Evolutionary conservation across 1,140 invertebrate species (phyloP).

Genomic region (Eueides isabella): DNA sequence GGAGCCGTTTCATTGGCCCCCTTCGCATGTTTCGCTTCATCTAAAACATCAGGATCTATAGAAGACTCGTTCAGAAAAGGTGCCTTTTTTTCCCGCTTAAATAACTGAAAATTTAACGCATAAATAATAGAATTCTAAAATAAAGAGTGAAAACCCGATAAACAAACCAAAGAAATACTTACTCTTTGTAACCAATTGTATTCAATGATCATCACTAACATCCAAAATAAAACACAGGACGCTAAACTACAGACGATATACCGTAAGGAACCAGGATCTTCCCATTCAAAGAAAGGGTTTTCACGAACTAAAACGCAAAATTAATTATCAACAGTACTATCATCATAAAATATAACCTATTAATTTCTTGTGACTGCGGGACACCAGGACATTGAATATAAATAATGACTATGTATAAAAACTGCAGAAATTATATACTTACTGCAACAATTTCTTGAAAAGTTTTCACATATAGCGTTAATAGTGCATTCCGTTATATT

Average conservation of each 20-base stretch:
- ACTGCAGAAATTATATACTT: slow-evolving; percentile 39
- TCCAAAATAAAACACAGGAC: slow-evolving; percentile 65
- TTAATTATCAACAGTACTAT: neutral
- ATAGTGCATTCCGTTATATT: slow-evolving; percentile 60
- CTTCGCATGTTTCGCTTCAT: slow-evolving; percentile 71
- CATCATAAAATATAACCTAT: neutral
- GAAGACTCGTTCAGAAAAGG: slow-evolving; percentile 53
- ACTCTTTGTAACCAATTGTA: slow-evolving; percentile 70
- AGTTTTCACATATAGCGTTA: slow-evolving; percentile 53
- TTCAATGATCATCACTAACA: slow-evolving; percentile 73
- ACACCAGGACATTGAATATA: too few species aligned
- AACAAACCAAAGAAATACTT: too few species aligned
- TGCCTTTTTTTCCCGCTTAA: slow-evolving; percentile 28
- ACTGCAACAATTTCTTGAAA: slow-evolving; percentile 58
- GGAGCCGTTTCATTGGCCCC: slow-evolving; percentile 30
- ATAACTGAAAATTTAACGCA: too few species aligned
- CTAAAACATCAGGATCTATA: slow-evolving; percentile 73
- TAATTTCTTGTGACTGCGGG: too few species aligned
- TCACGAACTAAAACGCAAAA: slow-evolving; percentile 67
- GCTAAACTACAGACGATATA: slow-evolving; percentile 71
- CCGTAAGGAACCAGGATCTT: slow-evolving; percentile 76
- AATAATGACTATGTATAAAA: too few species aligned
- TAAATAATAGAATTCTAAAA: too few species aligned
- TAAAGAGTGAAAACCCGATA: too few species aligned
- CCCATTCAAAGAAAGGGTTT: slow-evolving; percentile 77